Evolutionary conservation across 2,888 invertebrate genomes (phyloP), one percentile per base, ranked within the genome.

Genomic region (Arge pagana): DNA sequence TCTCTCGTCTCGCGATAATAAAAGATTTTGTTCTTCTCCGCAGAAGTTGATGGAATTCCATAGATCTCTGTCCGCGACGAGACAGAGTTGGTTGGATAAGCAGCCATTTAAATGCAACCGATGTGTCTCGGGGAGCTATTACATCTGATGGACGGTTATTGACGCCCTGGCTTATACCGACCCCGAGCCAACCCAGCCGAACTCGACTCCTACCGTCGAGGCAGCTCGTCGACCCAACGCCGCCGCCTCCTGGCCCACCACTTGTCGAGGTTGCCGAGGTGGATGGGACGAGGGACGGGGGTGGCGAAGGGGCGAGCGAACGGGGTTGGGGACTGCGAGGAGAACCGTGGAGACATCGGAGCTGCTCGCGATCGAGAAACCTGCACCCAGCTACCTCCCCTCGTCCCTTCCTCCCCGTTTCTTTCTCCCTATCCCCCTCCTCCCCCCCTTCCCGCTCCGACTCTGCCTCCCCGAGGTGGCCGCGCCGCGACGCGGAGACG

Each of bases 41-140:
- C 33, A 67, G 69, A 74, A 72, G 74, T 76, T 76, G 76, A 76
- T 76, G 74, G 76, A 76, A 76, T 76, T 74, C 75, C 74, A 74
- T 76, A 76, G 75, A 76, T 76, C 76, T 70, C 73, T 72, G 76
- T 76, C 75, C 70, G 67, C 71, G 72, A 69, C 75, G 76, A 74
- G 75, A 74, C 76, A 75, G 74, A 75, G 72, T 74, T 71, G 69
- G 75, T 74, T 45, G 45, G 45, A 45, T 76, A 75, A 76, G 75
- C 73, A 76, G 76, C 75, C 74, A 76, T 76, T 76, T 76, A 76
- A 76, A 76, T 76, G 76, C 76, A 76, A 76, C 76, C 76, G 75
- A 76, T 75, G 76, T 76, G 76, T 76, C 76, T 76, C 74, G 70
- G 75, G 75, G 76, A 74, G 74, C 76, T 74, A 76, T 76, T 76